A percentile compares a stretch with the other conserved stretches of the same genome.
phyloP scores from a whole-genome alignment of 2,888 invertebrate species.

The Amiota minor region DNA sequence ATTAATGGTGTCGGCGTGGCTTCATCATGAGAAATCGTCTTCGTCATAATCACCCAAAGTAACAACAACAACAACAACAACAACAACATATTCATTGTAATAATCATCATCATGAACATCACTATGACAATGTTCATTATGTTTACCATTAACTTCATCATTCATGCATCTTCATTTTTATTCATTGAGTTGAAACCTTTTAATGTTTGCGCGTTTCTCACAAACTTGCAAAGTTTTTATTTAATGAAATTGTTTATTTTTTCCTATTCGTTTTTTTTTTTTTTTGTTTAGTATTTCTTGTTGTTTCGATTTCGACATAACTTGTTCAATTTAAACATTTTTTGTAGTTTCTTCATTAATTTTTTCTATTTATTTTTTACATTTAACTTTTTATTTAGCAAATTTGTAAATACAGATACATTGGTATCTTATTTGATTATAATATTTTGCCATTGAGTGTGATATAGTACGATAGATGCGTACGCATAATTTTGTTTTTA shows the following conservation, averaged over 20 bases:
- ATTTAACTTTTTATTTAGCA: conserved; percentile 6
- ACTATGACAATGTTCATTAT: background rate
- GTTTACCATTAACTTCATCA: background rate
- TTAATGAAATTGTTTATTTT: no score
- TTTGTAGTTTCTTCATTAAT: background rate
- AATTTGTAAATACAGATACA: background rate
- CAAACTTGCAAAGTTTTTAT: conserved; percentile 20
- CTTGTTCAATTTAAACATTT: conserved; percentile 14
- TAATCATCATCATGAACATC: background rate
- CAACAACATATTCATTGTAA: background rate
- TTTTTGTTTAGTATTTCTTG: background rate
- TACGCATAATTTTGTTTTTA: no score
- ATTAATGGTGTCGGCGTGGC: background rate
- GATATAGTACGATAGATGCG: background rate
- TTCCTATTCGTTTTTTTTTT: background rate
- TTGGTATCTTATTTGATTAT: background rate
- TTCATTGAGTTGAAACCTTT: background rate
- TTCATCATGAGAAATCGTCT: background rate
- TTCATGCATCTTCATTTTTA: conserved; percentile 11
- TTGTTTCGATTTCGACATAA: background rate
- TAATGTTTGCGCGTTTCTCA: conserved; percentile 15
- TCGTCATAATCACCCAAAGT: background rate
- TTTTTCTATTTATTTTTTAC: conserved; percentile 15
- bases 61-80: no score
- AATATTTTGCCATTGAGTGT: conserved; percentile 13